Conservation (phyloP, 2,113 vertebrate species). For the Gavia stellata region DNA sequence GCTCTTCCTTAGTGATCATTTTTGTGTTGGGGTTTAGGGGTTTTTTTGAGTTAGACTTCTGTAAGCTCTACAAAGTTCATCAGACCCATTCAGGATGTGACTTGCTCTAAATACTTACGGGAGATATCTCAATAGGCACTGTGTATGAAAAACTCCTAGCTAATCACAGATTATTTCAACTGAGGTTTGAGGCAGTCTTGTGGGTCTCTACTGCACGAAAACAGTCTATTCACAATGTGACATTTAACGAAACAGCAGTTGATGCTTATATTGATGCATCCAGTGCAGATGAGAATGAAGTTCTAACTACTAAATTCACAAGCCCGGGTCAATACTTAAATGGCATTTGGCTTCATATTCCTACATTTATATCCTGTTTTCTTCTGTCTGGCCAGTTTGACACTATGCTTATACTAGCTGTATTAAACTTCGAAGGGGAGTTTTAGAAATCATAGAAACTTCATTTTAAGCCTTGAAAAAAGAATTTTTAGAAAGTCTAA, state of each 20-base stretch:
- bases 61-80: neutral
- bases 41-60: neutral
- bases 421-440: neutral
- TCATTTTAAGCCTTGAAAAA: neutral
- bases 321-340: neutral
- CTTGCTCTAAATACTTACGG: neutral
- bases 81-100: neutral
- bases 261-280: neutral
- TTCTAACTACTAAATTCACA: neutral
- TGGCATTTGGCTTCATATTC: neutral
- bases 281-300: neutral
- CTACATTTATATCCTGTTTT: neutral
- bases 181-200: neutral
- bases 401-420: neutral
- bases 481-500: neutral
- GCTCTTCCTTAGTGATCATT: neutral
- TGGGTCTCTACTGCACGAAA: neutral
- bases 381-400: neutral
- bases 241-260: neutral
- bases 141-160: neutral
- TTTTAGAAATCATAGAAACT: neutral
- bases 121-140: neutral
- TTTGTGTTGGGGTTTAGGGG: neutral
- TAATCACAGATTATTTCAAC: neutral
- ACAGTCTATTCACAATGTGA: neutral